Conservation (phyloP, 2,113 vertebrate species). For the Tychaedon coryphoeus region DNA sequence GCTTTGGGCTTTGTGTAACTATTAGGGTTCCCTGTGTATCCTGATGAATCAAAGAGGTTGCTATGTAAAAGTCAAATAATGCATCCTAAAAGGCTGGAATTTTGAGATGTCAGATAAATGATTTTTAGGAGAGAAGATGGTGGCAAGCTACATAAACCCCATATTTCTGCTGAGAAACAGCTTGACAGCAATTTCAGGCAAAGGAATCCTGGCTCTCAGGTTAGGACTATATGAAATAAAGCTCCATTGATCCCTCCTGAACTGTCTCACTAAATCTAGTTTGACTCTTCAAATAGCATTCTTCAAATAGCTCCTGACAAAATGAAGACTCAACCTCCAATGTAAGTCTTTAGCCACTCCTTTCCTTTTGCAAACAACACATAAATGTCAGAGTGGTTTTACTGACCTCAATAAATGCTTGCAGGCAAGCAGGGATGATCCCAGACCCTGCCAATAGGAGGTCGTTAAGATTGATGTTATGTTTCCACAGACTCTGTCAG, state of each 20-base stretch:
- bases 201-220: background rate
- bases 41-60: background rate
- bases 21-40: background rate
- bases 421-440: background rate
- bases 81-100: background rate
- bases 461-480: background rate
- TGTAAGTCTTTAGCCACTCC: background rate
- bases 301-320: slow-evolving; percentile 16
- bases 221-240: slow-evolving; percentile 22
- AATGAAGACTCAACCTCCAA: background rate
- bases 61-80: background rate
- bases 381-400: slow-evolving; percentile 12
- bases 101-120: background rate
- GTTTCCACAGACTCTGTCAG: background rate
- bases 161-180: background rate
- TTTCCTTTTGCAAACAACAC: slow-evolving; percentile 1
- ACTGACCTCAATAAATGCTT: background rate
- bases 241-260: background rate
- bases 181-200: background rate
- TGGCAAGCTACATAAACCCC: background rate
- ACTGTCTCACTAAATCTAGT: background rate
- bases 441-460: background rate
- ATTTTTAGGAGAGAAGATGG: background rate
- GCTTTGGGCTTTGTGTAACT: background rate
- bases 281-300: slow-evolving; percentile 12